Evolutionary conservation across 2,888 invertebrate genomes (phyloP).

Genomic region (Pammene aurita): DNA sequence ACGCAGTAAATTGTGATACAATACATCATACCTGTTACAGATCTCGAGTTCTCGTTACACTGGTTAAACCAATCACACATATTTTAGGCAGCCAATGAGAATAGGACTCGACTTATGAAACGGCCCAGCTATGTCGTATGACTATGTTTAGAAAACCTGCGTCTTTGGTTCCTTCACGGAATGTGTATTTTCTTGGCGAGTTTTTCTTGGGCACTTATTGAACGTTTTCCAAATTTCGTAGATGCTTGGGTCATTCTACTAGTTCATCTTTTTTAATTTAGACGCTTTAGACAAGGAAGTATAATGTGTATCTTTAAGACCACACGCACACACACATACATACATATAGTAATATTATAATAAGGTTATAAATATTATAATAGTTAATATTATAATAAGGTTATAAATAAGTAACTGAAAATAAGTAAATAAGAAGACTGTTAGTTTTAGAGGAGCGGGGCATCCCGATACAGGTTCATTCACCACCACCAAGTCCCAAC

Average conservation of each 20-base stretch:
- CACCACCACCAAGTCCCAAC: no score
- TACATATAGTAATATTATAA: no score
- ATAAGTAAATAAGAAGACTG: no score
- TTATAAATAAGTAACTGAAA: no score
- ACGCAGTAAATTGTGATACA: no score
- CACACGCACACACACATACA: no score
- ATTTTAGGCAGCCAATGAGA: neutral
- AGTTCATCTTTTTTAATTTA: neutral
- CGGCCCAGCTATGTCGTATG: conserved; percentile 50
- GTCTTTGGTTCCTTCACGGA: conserved; percentile 47
- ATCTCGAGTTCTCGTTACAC: neutral
- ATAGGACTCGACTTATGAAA: conserved; percentile 43
- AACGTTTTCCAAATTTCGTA: neutral
- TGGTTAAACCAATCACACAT: neutral
- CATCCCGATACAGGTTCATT: no score
- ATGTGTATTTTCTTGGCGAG: conserved; percentile 6
- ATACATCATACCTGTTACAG: neutral
- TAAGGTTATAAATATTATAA: no score
- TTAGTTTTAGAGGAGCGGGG: no score
- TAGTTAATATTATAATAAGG: no score
- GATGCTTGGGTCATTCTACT: neutral
- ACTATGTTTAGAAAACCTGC: conserved; percentile 50
- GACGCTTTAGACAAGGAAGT: no score
- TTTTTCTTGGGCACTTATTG: conserved; percentile 7
- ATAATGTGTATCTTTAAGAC: neutral